These are phyloP conservation scores for Harpagoxenus sublaevis DNA, from an alignment of 2,888 invertebrate genomes.

Conservation along the genomic window DNA sequence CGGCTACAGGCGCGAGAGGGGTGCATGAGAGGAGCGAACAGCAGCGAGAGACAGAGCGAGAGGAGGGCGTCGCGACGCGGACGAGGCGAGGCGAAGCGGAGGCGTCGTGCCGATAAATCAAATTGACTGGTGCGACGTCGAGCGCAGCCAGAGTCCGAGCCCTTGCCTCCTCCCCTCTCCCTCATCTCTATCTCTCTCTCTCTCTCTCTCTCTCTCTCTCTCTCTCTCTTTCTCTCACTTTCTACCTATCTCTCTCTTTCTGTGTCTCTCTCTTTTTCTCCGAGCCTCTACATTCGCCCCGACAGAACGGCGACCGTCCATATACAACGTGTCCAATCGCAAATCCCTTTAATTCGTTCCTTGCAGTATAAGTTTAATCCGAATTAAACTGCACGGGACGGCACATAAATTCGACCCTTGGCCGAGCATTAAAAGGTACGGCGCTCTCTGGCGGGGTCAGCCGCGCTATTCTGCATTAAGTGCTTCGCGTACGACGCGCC, in stretches of 20 bases:
- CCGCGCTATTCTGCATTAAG: conserved; percentile 59
- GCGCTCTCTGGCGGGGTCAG: conserved; percentile 37
- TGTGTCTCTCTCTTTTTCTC: conserved; percentile 52
- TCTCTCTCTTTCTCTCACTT: conserved; percentile 50
- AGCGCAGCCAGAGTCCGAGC: conserved; percentile 78
- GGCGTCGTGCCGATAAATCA: conserved; percentile 83
- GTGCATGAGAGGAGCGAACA: conserved; percentile 19
- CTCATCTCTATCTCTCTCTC: conserved; percentile 19
- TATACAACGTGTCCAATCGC: conserved; percentile 84
- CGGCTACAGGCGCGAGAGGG: conserved; percentile 29
- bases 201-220: conserved; percentile 34
- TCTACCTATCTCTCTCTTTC: conserved; percentile 35
- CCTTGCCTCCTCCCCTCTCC: conserved; percentile 22
- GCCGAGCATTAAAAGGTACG: conserved; percentile 79
- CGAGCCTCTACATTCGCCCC: conserved; percentile 72
- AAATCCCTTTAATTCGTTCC: conserved; percentile 85
- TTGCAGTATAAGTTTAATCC: conserved; percentile 83
- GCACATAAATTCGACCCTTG: conserved; percentile 81
- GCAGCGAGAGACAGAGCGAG: conserved; percentile 54
- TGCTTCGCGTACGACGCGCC: conserved; percentile 61
- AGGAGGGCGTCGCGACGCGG: conserved; percentile 76
- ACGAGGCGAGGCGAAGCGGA: conserved; percentile 73
- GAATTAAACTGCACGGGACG: conserved; percentile 83
- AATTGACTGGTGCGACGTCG: conserved; percentile 83
- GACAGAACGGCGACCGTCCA: conserved; percentile 79